Percentiles rank a stretch among this genome's conserved stretches.
Evolutionary conservation across 2,113 vertebrate genomes (phyloP).

Genomic region (Hylia prasina): DNA sequence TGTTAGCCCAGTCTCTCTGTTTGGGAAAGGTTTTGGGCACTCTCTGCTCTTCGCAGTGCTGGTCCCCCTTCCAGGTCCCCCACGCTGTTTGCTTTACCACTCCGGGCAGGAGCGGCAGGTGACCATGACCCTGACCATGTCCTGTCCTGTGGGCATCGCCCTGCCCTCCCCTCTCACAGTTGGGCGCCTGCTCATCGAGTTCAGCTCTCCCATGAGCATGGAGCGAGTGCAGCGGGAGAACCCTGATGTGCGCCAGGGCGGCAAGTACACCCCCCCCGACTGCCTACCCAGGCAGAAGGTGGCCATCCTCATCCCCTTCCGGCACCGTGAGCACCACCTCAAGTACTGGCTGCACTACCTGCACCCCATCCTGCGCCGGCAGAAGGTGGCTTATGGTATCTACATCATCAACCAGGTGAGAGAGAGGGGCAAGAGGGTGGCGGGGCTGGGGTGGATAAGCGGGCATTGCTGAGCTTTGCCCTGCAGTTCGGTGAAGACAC

Average conservation of each 20-base stretch:
- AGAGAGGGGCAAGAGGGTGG: neutral
- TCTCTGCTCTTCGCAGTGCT: neutral
- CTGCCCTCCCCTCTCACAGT: slow-evolving; percentile 74
- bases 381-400: slow-evolving; percentile 94
- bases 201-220: slow-evolving; percentile 96
- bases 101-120: neutral
- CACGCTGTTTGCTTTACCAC: neutral
- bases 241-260: slow-evolving; percentile 90
- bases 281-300: slow-evolving; percentile 91
- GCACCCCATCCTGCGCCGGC: slow-evolving; percentile 93
- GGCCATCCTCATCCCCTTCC: slow-evolving; percentile 97
- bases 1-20: neutral
- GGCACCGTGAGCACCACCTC: slow-evolving; percentile 95
- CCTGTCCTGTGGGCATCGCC: neutral
- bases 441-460: accelerated
- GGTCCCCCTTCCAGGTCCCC: neutral
- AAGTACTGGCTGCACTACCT: slow-evolving; percentile 99
- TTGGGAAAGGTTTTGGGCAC: neutral
- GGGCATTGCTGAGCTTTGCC: neutral
- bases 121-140: neutral
- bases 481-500: slow-evolving; percentile 91
- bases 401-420: slow-evolving; percentile 97
- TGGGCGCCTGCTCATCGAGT: slow-evolving; percentile 94
- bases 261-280: slow-evolving; percentile 87
- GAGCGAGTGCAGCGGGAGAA: slow-evolving; percentile 96